These are phyloP conservation scores for Syndactyla subalaris DNA, from an alignment of 2,797 vertebrate species.

Conservation along the genomic window DNA sequence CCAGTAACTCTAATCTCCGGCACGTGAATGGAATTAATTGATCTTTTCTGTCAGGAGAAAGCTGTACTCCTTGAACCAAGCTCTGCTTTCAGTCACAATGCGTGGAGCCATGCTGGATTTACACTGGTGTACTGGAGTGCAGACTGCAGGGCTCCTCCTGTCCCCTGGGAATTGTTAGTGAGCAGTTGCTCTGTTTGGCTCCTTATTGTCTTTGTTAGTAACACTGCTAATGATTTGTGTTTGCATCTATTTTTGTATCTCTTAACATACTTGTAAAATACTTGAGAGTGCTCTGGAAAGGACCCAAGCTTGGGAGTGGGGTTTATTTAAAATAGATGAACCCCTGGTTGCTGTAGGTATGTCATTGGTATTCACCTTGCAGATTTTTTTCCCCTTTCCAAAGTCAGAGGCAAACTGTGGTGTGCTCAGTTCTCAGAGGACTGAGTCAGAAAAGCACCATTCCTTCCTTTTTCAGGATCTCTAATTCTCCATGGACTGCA, in stretches of 20 bases:
- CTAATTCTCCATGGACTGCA: background rate
- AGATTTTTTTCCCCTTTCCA: background rate
- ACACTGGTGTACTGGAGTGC: background rate
- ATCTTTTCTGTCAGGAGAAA: background rate
- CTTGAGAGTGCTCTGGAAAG: background rate
- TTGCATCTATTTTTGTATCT: background rate
- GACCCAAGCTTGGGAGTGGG: background rate
- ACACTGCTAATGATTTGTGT: constrained; percentile 17
- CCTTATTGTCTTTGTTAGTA: background rate
- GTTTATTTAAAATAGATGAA: background rate
- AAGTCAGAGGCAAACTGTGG: background rate
- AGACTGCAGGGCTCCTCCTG: constrained; percentile 3
- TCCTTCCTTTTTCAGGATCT: background rate
- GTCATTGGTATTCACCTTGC: background rate
- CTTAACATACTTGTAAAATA: background rate
- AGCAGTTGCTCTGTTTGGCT: background rate
- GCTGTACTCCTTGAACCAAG: background rate
- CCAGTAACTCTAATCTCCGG: background rate
- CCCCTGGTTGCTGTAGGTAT: background rate
- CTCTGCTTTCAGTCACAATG: background rate
- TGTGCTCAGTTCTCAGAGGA: background rate
- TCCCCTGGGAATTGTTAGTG: background rate
- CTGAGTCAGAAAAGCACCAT: background rate
- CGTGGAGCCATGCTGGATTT: background rate
- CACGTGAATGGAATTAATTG: background rate